phyloP scores from a whole-genome alignment of 2,797 vertebrate genomes.

The Gephyroberyx darwinii region DNA sequence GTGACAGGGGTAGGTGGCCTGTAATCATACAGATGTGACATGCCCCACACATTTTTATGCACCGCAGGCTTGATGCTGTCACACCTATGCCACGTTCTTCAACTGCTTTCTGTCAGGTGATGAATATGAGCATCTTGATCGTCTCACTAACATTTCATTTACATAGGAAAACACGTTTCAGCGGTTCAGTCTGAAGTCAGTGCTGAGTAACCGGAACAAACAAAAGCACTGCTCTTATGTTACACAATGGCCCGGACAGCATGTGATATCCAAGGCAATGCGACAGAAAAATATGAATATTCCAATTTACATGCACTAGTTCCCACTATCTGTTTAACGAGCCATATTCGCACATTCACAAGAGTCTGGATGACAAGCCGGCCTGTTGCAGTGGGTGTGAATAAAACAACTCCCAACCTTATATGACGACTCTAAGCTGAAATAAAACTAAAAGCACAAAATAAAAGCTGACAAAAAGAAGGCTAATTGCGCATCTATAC shows the following conservation, averaged over 20 bases:
- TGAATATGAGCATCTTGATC: constrained; percentile 8
- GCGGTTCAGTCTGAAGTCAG: constrained; percentile 18
- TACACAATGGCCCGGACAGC: constrained; percentile 13
- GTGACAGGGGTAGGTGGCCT: constrained; percentile 10
- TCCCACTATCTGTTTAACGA: constrained; percentile 24
- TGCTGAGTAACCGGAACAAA: constrained; percentile 7
- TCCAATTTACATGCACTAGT: constrained; percentile 31
- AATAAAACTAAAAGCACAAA: too few relatives aligned
- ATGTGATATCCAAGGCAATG: constrained; percentile 17
- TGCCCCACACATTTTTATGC: neutral
- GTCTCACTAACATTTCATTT: neutral
- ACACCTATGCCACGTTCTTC: neutral
- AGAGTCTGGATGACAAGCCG: constrained; percentile 17
- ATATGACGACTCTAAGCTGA: neutral
- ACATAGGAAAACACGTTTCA: constrained; percentile 15
- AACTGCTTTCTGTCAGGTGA: neutral
- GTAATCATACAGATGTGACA: constrained; percentile 26
- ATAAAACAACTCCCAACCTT: constrained; percentile 1
- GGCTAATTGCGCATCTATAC: too few relatives aligned
- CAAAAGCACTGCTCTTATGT: neutral
- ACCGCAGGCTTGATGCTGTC: neutral
- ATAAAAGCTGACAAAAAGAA: too few relatives aligned
- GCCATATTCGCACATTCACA: constrained; percentile 26
- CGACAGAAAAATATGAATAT: constrained; percentile 27
- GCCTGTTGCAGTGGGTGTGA: neutral